Percentiles rank a stretch among this genome's conserved stretches.
These are phyloP conservation scores for Lipophrys pholis DNA, from an alignment of 2,113 vertebrate species.

Conservation along the genomic window DNA sequence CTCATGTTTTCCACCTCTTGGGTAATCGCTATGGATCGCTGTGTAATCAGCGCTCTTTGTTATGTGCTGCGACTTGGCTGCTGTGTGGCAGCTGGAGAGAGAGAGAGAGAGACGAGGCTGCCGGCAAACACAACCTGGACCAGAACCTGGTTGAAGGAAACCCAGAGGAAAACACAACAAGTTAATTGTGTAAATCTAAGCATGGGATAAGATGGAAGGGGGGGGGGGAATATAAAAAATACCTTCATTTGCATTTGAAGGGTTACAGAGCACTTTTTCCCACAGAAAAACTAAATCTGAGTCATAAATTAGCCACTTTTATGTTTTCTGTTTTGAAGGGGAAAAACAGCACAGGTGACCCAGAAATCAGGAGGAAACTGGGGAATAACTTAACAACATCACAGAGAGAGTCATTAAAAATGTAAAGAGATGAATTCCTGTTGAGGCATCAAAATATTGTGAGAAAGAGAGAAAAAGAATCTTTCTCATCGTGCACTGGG, in stretches of 20 bases:
- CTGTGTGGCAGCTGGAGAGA: constrained; percentile 10
- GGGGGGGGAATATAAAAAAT: background rate
- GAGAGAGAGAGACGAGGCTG: background rate
- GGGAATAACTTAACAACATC: constrained; percentile 55
- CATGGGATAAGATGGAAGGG: background rate
- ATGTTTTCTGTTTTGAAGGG: constrained; percentile 32
- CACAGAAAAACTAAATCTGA: constrained; percentile 14
- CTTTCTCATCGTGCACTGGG: constrained; percentile 30
- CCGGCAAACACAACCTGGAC: constrained; percentile 22
- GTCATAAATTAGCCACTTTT: constrained; percentile 46
- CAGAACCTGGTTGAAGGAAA: constrained; percentile 26
- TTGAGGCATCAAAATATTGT: constrained; percentile 61
- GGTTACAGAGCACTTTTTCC: constrained; percentile 8
- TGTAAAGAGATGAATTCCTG: constrained; percentile 44
- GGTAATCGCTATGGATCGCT: constrained; percentile 73
- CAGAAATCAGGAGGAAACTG: constrained; percentile 55
- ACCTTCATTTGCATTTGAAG: constrained; percentile 27
- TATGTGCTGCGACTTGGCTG: constrained; percentile 65
- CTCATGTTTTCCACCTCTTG: constrained; percentile 70
- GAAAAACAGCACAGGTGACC: constrained; percentile 60
- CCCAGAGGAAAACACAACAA: constrained; percentile 40
- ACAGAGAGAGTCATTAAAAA: constrained; percentile 58
- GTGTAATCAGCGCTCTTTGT: constrained; percentile 76
- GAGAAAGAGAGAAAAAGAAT: constrained; percentile 39
- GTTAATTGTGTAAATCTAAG: constrained; percentile 43